Conservation (phyloP, 2,888 invertebrate genomes). For the Malacosoma neustria region DNA sequence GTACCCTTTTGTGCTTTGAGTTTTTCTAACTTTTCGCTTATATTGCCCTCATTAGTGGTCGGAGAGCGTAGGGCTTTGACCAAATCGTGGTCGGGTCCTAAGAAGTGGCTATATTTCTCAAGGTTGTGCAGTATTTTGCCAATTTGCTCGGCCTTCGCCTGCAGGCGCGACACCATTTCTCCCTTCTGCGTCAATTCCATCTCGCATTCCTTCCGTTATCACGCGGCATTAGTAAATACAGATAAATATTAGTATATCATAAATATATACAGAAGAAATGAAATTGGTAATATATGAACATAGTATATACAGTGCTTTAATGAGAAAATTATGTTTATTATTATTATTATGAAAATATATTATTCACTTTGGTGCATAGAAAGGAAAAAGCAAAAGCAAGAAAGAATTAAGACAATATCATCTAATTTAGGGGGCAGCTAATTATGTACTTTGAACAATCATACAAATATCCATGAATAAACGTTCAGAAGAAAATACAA, state of each 20-base stretch:
- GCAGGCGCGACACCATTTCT: slow-evolving; percentile 95
- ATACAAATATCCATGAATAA: too few species aligned
- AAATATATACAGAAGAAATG: slow-evolving; percentile 21
- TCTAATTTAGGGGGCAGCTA: too few species aligned
- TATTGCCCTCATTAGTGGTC: slow-evolving; percentile 48
- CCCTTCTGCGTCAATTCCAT: slow-evolving; percentile 96
- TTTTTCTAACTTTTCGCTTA: slow-evolving; percentile 53
- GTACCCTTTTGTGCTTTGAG: slow-evolving; percentile 58
- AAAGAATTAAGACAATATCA: too few species aligned
- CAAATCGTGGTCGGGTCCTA: slow-evolving; percentile 76
- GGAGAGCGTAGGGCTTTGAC: slow-evolving; percentile 67
- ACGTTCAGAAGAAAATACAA: too few species aligned
- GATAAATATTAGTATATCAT: slow-evolving; percentile 52
- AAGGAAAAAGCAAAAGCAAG: too few species aligned
- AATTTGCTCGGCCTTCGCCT: slow-evolving; percentile 96
- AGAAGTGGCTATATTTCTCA: slow-evolving; percentile 87
- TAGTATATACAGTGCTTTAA: slow-evolving; percentile 7
- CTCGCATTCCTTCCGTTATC: slow-evolving; percentile 89
- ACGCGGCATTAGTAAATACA: slow-evolving; percentile 66
- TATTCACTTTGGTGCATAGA: too few species aligned
- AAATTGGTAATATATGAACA: too few species aligned
- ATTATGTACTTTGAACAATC: too few species aligned
- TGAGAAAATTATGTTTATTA: too few species aligned
- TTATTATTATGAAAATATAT: too few species aligned
- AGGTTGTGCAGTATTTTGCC: slow-evolving; percentile 93